Conservation (phyloP, 2,797 vertebrate species). For the Hippoglossus hippoglossus region DNA sequence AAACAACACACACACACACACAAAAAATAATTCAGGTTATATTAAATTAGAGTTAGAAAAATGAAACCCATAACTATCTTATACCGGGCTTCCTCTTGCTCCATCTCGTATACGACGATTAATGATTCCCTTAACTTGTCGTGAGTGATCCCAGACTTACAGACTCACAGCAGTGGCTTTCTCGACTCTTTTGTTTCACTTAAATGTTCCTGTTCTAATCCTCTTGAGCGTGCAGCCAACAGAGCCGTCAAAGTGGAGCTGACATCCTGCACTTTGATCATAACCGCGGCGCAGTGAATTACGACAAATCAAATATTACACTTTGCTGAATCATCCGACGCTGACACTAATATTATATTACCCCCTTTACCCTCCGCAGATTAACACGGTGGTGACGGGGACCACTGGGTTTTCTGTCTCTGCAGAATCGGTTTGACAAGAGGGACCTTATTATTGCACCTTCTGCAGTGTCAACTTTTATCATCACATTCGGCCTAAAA, state of each 20-base stretch:
- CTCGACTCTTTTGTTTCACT: conserved; percentile 41
- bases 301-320: conserved; percentile 17
- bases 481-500: background rate
- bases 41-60: no score
- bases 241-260: conserved; percentile 22
- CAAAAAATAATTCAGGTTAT: no score
- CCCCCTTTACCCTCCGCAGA: background rate
- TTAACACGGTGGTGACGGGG: background rate
- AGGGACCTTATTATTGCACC: background rate
- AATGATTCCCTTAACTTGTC: no score
- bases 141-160: background rate
- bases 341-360: conserved; percentile 6
- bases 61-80: no score
- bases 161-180: conserved; percentile 14
- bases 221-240: conserved; percentile 11
- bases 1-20: no score
- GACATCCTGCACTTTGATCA: conserved; percentile 56
- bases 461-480: background rate
- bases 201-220: conserved; percentile 4
- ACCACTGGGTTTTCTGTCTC: background rate
- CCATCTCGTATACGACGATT: no score
- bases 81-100: no score
- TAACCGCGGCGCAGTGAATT: conserved; percentile 32
- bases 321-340: conserved; percentile 27
- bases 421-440: background rate